Evolutionary conservation across 2,888 invertebrate species (phyloP).

Genomic region (Ochropleura leucogaster): DNA sequence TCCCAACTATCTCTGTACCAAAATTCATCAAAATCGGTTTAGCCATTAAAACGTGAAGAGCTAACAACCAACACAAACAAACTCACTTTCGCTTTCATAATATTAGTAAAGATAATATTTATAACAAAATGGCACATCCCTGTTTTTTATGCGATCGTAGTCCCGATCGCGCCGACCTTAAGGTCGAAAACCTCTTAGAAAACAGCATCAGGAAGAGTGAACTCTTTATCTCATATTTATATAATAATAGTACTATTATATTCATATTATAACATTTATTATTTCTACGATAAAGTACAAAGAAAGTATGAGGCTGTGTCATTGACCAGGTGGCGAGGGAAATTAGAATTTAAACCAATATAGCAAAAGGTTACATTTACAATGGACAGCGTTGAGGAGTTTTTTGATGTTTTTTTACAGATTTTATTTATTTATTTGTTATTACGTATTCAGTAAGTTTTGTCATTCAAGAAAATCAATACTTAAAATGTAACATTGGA

Average conservation of each 20-base stretch:
- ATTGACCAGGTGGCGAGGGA: constrained; percentile 36
- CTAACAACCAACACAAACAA: too few relatives aligned
- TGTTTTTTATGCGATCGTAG: constrained; percentile 54
- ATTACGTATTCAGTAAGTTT: too few relatives aligned
- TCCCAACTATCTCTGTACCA: too few relatives aligned
- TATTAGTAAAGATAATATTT: too few relatives aligned
- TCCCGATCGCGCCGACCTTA: constrained; percentile 24
- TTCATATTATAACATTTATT: constrained; percentile 61
- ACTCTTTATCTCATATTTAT: constrained; percentile 68
- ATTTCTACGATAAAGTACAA: constrained; percentile 43
- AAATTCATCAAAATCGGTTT: too few relatives aligned
- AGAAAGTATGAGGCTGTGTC: constrained; percentile 37
- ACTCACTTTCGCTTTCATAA: too few relatives aligned
- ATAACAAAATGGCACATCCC: constrained; percentile 29
- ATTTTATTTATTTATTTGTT: too few relatives aligned
- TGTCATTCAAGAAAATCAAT: too few relatives aligned
- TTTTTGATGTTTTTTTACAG: too few relatives aligned
- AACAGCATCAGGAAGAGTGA: constrained; percentile 65
- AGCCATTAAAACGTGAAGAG: too few relatives aligned
- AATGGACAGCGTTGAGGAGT: too few relatives aligned
- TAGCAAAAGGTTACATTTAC: background rate
- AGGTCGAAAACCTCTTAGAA: constrained; percentile 71
- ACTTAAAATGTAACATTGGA: too few relatives aligned
- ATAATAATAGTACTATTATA: constrained; percentile 65
- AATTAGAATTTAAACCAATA: background rate